These are phyloP conservation scores for Catocala fraxini DNA, from an alignment of 2,888 invertebrate species.

Conservation along the genomic window DNA sequence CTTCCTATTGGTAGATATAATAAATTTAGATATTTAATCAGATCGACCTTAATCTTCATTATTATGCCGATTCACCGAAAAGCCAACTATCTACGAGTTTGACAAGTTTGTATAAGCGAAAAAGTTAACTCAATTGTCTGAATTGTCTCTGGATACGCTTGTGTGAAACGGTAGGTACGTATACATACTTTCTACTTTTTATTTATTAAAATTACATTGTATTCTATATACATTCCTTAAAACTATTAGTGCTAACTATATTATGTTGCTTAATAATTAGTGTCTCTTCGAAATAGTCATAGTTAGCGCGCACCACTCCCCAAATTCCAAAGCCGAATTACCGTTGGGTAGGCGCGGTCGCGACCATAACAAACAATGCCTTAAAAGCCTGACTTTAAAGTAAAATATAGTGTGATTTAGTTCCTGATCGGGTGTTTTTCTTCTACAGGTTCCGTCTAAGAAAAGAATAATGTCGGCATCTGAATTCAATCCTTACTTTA, in stretches of 20 bases:
- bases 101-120: too few species aligned
- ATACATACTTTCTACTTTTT: neutral
- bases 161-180: neutral
- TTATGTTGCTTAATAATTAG: neutral
- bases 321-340: neutral
- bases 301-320: conserved; percentile 7
- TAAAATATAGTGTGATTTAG: conserved; percentile 6
- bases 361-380: conserved; percentile 8
- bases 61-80: too few species aligned
- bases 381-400: neutral
- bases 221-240: neutral
- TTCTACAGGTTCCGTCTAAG: conserved; percentile 70
- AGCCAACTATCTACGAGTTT: too few species aligned
- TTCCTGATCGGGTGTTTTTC: conserved; percentile 67
- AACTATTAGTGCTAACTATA: neutral
- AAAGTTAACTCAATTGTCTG: too few species aligned
- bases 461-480: conserved; percentile 76
- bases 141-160: neutral
- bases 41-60: too few species aligned
- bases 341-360: conserved; percentile 18
- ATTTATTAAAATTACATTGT: neutral
- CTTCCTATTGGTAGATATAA: too few species aligned
- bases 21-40: too few species aligned
- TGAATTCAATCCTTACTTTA: conserved; percentile 79
- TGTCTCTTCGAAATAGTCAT: neutral